These are phyloP conservation scores for Nycticorax nycticorax DNA, from an alignment of 2,113 vertebrate genomes.

Conservation along the genomic window DNA sequence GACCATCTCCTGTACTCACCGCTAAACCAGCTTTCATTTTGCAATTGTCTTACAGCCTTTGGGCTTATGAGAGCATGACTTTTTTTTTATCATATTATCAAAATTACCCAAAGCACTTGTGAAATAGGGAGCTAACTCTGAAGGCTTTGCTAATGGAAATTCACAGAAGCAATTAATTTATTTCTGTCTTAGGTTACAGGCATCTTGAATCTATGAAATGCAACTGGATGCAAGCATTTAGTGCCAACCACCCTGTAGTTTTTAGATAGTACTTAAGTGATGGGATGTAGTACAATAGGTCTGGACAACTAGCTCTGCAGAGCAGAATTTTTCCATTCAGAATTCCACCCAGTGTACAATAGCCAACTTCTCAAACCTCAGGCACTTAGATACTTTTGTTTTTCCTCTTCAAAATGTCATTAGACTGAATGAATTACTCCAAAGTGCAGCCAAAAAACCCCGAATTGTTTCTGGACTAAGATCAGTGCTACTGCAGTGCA, in stretches of 20 bases:
- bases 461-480: not conserved
- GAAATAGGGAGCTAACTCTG: not conserved
- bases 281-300: not conserved
- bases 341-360: not conserved
- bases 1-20: not conserved
- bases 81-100: not conserved
- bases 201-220: not conserved
- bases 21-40: not conserved
- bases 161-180: not conserved
- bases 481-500: not conserved
- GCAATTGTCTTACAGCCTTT: not conserved
- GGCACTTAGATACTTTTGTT: constrained; percentile 4
- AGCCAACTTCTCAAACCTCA: constrained; percentile 33
- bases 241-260: not conserved
- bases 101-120: not conserved
- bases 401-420: constrained; percentile 39
- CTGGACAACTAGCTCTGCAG: not conserved
- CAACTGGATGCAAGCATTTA: not conserved
- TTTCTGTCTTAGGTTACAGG: not conserved
- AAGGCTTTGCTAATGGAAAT: not conserved
- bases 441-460: not conserved
- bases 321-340: constrained; percentile 45
- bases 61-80: not conserved
- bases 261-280: not conserved
- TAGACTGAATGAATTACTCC: constrained; percentile 14